Evolutionary conservation across 2,888 invertebrate species (phyloP).

Genomic region (Nomada hirtipes): DNA sequence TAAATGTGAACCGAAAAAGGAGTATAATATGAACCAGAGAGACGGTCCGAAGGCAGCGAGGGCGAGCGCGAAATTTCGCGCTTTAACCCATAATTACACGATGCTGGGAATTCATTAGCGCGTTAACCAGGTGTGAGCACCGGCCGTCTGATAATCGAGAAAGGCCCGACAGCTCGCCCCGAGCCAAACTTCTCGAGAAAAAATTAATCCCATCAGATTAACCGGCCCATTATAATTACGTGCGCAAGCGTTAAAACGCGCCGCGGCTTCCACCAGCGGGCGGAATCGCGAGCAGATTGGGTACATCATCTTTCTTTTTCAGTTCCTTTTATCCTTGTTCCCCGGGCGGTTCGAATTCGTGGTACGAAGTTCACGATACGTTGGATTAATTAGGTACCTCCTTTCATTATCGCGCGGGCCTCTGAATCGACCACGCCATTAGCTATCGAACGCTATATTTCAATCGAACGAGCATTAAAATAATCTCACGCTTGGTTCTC

Average conservation of each 20-base stretch:
- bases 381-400: conserved; percentile 61
- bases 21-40: not conserved
- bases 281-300: conserved; percentile 34
- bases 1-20: not conserved
- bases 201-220: conserved; percentile 72
- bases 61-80: conserved; percentile 55
- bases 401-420: conserved; percentile 34
- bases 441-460: conserved; percentile 50
- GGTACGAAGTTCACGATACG: conserved; percentile 38
- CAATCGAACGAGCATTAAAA: conserved; percentile 44
- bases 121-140: conserved; percentile 67
- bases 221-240: conserved; percentile 66
- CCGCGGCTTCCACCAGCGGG: conserved; percentile 46
- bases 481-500: conserved; percentile 32
- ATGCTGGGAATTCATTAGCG: conserved; percentile 70
- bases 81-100: conserved; percentile 69
- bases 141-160: conserved; percentile 60
- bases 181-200: conserved; percentile 38
- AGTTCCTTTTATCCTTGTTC: not conserved
- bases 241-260: conserved; percentile 63
- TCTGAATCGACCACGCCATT: conserved; percentile 24
- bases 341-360: conserved; percentile 12
- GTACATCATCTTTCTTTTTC: conserved; percentile 5
- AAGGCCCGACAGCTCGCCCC: conserved; percentile 22
- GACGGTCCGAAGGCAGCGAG: conserved; percentile 17